These are phyloP conservation scores for Epinotia nisella DNA, from an alignment of 2,888 invertebrate species.

Conservation along the genomic window DNA sequence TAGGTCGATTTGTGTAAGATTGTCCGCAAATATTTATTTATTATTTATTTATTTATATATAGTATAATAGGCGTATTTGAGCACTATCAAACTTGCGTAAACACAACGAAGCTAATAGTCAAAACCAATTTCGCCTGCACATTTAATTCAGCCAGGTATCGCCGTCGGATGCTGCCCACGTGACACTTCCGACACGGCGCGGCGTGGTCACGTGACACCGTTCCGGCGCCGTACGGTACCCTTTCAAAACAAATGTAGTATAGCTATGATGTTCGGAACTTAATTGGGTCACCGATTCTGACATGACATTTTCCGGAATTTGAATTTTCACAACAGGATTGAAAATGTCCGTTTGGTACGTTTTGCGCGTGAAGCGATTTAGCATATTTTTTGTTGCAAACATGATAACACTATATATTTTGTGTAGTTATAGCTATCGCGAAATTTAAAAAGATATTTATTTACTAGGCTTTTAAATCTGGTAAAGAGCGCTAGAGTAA, in stretches of 20 bases:
- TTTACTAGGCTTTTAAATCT: conserved; percentile 10
- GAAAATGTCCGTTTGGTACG: not conserved
- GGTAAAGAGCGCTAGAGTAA: conserved; percentile 1
- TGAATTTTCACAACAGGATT: conserved; percentile 9
- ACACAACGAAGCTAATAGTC: not conserved
- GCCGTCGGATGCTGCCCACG: conserved; percentile 72
- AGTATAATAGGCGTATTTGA: not conserved
- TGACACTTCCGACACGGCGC: conserved; percentile 69
- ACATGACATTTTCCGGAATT: conserved; percentile 29
- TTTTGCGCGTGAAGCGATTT: not conserved
- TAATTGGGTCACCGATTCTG: conserved; percentile 34
- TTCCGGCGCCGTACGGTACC: conserved; percentile 52
- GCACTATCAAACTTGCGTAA: not conserved
- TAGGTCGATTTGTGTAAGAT: too few species aligned
- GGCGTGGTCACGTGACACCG: conserved; percentile 67
- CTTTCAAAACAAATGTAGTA: conserved; percentile 43
- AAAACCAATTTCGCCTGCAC: conserved; percentile 22
- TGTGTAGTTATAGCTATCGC: too few species aligned
- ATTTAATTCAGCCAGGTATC: conserved; percentile 52
- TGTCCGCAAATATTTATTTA: too few species aligned
- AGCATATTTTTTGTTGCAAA: not conserved
- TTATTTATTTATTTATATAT: too few species aligned
- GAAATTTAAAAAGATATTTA: not conserved
- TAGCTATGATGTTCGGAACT: conserved; percentile 32
- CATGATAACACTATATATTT: too few species aligned